These are phyloP conservation scores for Dufourea novaeangliae DNA, from an alignment of 1,140 invertebrate genomes.

Conservation along the genomic window DNA sequence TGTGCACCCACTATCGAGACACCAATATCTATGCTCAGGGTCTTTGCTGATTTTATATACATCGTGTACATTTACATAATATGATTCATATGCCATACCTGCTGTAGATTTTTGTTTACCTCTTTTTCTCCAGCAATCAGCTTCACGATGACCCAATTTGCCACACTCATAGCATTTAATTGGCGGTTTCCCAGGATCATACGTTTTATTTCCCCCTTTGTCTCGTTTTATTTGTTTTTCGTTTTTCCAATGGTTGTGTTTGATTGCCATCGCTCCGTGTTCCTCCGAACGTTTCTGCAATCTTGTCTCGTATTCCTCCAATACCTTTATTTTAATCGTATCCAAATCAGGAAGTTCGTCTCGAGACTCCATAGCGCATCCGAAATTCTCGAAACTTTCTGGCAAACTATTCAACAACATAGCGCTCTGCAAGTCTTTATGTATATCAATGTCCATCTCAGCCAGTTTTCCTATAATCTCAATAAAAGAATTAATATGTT, in stretches of 20 bases:
- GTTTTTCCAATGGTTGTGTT: not conserved
- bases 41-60: too few species aligned
- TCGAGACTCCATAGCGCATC: too few species aligned
- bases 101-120: not conserved
- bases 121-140: not conserved
- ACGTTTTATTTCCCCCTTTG: not conserved
- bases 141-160: not conserved
- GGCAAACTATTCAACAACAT: not conserved
- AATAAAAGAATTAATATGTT: not conserved
- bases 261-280: not conserved
- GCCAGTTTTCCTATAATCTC: not conserved
- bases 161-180: slow-evolving; percentile 4
- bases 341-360: too few species aligned
- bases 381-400: too few species aligned
- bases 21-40: too few species aligned
- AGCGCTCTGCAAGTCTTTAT: slow-evolving; percentile 1
- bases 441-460: not conserved
- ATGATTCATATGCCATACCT: too few species aligned
- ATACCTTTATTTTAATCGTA: too few species aligned
- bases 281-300: too few species aligned
- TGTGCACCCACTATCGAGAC: too few species aligned
- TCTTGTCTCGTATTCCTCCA: too few species aligned
- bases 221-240: not conserved
- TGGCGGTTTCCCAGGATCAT: too few species aligned
- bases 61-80: too few species aligned